These are phyloP conservation scores for Acleris emargana DNA, from an alignment of 2,888 invertebrate species.

Conservation along the genomic window DNA sequence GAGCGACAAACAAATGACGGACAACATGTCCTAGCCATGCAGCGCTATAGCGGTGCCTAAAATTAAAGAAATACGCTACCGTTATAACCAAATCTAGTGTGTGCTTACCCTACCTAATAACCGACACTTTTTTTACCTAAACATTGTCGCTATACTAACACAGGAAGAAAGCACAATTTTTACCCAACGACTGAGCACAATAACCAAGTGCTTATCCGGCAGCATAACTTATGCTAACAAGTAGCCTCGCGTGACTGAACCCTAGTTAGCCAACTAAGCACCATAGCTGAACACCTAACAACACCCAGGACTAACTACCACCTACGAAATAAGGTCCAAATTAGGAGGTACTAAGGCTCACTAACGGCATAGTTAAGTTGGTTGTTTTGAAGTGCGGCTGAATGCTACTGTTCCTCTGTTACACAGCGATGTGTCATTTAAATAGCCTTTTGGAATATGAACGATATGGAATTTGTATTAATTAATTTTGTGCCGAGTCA, in stretches of 20 bases:
- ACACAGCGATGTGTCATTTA: slow-evolving; percentile 54
- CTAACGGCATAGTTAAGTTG: slow-evolving; percentile 29
- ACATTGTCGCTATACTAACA: slow-evolving; percentile 45
- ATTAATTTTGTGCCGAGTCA: slow-evolving; percentile 25
- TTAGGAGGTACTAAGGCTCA: neutral
- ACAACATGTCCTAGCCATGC: too few relatives aligned
- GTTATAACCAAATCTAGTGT: neutral
- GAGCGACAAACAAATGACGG: too few relatives aligned
- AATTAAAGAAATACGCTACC: too few relatives aligned
- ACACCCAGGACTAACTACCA: slow-evolving; percentile 6
- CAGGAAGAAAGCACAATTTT: slow-evolving; percentile 55
- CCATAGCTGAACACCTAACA: slow-evolving; percentile 14
- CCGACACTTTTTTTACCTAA: slow-evolving; percentile 12
- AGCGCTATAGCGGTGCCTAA: too few relatives aligned
- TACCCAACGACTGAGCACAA: slow-evolving; percentile 57
- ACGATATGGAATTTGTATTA: slow-evolving; percentile 45
- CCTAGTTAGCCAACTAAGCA: slow-evolving; percentile 51
- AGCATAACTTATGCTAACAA: slow-evolving; percentile 73
- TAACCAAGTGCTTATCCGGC: slow-evolving; percentile 66
- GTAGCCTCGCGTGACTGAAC: slow-evolving; percentile 60
- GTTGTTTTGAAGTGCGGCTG: slow-evolving; percentile 41
- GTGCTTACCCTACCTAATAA: neutral
- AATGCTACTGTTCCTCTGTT: slow-evolving; percentile 45
- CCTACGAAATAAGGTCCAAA: slow-evolving; percentile 15
- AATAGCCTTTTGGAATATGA: slow-evolving; percentile 51